These are phyloP conservation scores for Nettapus auritus DNA, from an alignment of 2,113 vertebrate genomes.

Conservation along the genomic window DNA sequence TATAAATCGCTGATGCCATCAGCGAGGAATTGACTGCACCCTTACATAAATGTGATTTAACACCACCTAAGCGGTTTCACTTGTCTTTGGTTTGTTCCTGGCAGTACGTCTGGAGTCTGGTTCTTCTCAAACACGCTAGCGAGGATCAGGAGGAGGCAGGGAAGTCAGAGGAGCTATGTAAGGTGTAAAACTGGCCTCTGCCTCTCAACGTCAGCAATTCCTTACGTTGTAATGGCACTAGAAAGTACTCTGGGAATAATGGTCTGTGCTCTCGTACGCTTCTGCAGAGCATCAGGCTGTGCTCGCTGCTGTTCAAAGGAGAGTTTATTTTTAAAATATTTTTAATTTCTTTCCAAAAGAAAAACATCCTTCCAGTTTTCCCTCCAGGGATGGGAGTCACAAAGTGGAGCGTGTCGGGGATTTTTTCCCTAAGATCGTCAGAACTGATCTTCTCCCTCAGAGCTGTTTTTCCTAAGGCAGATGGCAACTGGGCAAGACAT, in stretches of 20 bases:
- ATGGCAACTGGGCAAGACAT: neutral
- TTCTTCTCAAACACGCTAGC: neutral
- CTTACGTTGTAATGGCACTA: neutral
- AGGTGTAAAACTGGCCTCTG: neutral
- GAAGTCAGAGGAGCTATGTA: neutral
- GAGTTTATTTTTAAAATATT: fast-evolving
- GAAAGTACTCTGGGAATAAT: neutral
- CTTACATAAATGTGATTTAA: neutral
- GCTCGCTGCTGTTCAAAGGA: neutral
- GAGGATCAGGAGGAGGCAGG: neutral
- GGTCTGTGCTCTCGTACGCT: neutral
- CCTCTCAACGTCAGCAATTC: neutral
- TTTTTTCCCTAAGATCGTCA: neutral
- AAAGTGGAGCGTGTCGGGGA: neutral
- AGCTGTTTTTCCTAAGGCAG: neutral
- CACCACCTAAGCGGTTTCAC: neutral
- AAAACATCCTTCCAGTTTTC: neutral
- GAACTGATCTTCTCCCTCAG: neutral
- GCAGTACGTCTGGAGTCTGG: neutral
- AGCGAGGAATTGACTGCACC: neutral
- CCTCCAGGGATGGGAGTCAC: neutral
- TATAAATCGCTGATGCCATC: neutral
- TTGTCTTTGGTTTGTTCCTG: constrained; percentile 10
- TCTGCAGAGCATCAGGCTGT: neutral
- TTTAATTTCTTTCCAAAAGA: neutral